Base-by-base conservation (phyloP, 2,888 invertebrate genomes). In the Carabus problematicus region DNA sequence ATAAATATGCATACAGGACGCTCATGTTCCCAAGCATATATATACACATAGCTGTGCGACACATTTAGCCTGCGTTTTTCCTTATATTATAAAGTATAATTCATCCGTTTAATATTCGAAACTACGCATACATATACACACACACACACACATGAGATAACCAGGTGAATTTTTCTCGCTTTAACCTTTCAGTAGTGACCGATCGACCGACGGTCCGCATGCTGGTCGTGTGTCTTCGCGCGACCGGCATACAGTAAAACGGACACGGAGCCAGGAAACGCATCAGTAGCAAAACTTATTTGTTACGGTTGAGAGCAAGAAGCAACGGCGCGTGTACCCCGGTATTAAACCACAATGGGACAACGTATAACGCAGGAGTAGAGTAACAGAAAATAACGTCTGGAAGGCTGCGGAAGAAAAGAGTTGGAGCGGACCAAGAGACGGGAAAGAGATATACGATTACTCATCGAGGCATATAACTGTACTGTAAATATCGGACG, bases 41-140 rank as follows among this genome's bases (percentile, higher is more conserved):
- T 71, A 74, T 74, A 71, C 72, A 73, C 73, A 40, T 56, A 40
- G 66, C 66, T 52, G 52, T 16, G 52, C 18, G 52, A 52, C 52
- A 52, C 52, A 52, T 52, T 16, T 16, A 52, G 52, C 40, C 60
- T 60, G 59, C 19, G 11, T 52, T 75, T 76, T 75, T 76, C 75
- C 76, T 73, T 74, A 76, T 74, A 76, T 77, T 77, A 76, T 72
- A 76, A 77, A 77, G 77, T 76, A 76, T 77, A 77, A 77, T 77
- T 76, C 72, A 72, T 70, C 72, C 75, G 74, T 76, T 76, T 76
- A 74, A 74, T 73, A 77, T 76, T 76, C 76, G 71, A 71, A 29
- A 29, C 29, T 29, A 71, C 73, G 71, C 12, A 19, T n/a, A 56
- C 39, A 29, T 12, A 11, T 29, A 40, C 9, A 56, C 29, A 56